These are phyloP conservation scores for Morone chrysops DNA, from an alignment of 2,113 vertebrate genomes.

Conservation along the genomic window DNA sequence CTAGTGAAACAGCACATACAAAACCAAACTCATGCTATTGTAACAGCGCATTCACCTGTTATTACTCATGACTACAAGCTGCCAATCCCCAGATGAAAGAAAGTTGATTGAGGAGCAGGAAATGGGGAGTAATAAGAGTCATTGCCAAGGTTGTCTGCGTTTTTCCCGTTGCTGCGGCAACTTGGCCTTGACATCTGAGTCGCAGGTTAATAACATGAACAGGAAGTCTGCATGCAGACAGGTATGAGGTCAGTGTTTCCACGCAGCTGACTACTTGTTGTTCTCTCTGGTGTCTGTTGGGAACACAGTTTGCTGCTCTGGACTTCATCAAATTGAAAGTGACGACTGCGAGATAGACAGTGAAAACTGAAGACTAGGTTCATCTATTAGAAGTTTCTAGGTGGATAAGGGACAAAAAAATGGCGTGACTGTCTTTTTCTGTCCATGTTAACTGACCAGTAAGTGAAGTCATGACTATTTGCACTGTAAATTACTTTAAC, in stretches of 20 bases:
- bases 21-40: background rate
- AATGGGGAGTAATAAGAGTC: conserved; percentile 43
- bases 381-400: background rate
- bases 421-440: background rate
- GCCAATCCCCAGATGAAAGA: conserved; percentile 52
- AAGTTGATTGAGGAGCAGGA: conserved; percentile 66
- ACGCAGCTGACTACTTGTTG: conserved; percentile 50
- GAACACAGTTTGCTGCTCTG: conserved; percentile 14
- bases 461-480: conserved; percentile 39
- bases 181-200: conserved; percentile 61
- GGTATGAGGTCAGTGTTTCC: conserved; percentile 70
- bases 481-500: conserved; percentile 48
- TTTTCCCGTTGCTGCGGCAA: conserved; percentile 20
- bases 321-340: background rate
- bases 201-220: conserved; percentile 43
- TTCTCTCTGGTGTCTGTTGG: conserved; percentile 24
- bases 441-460: background rate
- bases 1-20: background rate
- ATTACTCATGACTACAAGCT: conserved; percentile 29
- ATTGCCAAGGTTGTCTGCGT: conserved; percentile 15
- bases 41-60: conserved; percentile 43
- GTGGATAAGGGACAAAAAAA: background rate
- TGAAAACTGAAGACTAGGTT: background rate
- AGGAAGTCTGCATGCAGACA: conserved; percentile 58
- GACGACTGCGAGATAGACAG: background rate